These are phyloP conservation scores for Andrena chrysosceles DNA, from an alignment of 2,888 invertebrate species.

Conservation along the genomic window DNA sequence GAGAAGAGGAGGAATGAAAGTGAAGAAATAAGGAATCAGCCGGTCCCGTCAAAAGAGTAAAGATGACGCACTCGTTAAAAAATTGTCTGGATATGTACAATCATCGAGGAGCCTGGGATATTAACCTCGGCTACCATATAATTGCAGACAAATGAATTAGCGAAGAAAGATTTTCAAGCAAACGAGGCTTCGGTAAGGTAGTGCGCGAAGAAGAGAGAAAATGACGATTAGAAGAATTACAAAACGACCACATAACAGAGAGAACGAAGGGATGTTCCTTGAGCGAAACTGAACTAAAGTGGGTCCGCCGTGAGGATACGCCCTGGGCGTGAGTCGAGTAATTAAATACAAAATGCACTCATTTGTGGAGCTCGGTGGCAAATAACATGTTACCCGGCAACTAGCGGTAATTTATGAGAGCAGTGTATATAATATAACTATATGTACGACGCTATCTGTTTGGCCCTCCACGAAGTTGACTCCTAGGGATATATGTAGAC, in stretches of 20 bases:
- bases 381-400: conserved; percentile 82
- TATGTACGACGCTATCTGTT: conserved; percentile 56
- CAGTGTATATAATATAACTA: conserved; percentile 22
- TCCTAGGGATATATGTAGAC: not conserved
- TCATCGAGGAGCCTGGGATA: not conserved
- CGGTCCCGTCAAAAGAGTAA: too few species aligned
- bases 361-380: conserved; percentile 83
- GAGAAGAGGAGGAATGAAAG: too few species aligned
- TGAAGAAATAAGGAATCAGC: too few species aligned
- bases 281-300: conserved; percentile 58
- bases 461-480: conserved; percentile 68
- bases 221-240: conserved; percentile 22
- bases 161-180: not conserved
- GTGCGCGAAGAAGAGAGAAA: conserved; percentile 2
- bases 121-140: not conserved
- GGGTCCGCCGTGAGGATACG: conserved; percentile 74
- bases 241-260: conserved; percentile 31
- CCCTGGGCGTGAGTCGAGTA: conserved; percentile 83
- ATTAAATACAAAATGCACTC: conserved; percentile 84
- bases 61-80: too few species aligned
- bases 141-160: not conserved
- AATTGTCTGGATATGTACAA: too few species aligned
- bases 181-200: conserved; percentile 1
- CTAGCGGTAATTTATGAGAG: conserved; percentile 81
- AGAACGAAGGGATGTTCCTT: conserved; percentile 52